Evolutionary conservation across 2,113 vertebrate species (phyloP).

Genomic region (Galemys pyrenaicus): DNA sequence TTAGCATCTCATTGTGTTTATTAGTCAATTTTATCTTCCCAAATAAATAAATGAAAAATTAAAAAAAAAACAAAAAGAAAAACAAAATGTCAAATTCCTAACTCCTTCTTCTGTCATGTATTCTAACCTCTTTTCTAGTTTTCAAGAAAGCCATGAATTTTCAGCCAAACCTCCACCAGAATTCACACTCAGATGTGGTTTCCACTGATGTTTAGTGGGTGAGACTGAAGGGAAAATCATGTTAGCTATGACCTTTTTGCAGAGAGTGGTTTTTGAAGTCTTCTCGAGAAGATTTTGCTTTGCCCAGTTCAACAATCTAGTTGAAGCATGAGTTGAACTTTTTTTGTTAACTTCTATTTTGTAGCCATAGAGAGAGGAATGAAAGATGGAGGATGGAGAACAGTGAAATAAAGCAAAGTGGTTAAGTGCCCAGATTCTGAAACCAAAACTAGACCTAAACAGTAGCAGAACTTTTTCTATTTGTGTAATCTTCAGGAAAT

Average conservation of each 20-base stretch:
- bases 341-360: not conserved
- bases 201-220: not conserved
- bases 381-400: not conserved
- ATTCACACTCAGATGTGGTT: not conserved
- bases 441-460: not conserved
- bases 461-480: not conserved
- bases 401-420: not conserved
- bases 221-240: not conserved
- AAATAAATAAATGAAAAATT: too few relatives aligned
- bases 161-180: not conserved
- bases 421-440: not conserved
- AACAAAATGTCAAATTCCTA: not conserved
- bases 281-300: not conserved
- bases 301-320: not conserved
- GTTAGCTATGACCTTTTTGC: not conserved
- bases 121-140: not conserved
- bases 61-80: too few relatives aligned
- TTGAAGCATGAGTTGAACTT: not conserved
- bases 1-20: too few relatives aligned
- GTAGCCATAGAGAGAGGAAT: not conserved
- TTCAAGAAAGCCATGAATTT: not conserved
- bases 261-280: not conserved
- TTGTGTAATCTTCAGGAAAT: not conserved
- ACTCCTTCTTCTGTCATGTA: not conserved
- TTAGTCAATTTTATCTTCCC: too few relatives aligned